Conservation (phyloP, 2,888 invertebrate genomes). For the Drosophila monieri region DNA sequence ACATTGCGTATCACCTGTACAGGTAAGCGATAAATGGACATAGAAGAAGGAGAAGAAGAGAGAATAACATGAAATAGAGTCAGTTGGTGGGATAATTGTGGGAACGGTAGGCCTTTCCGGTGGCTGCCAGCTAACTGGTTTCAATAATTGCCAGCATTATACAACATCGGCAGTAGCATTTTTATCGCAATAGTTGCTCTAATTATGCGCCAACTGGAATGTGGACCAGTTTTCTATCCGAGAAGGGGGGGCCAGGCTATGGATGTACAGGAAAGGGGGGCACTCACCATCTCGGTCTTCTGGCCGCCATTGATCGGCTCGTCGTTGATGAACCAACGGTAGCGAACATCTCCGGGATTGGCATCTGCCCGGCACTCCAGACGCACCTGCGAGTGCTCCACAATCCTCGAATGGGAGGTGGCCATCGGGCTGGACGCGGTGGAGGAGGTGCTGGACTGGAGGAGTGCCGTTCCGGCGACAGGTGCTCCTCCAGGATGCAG, state of each 20-base stretch:
- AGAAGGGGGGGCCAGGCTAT: neutral
- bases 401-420: slow-evolving; percentile 85
- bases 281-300: slow-evolving; percentile 89
- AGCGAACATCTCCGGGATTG: slow-evolving; percentile 93
- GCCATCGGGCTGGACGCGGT: neutral
- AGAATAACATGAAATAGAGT: neutral
- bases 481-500: neutral
- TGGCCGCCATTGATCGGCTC: slow-evolving; percentile 91
- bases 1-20: slow-evolving; percentile 90
- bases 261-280: neutral
- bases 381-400: slow-evolving; percentile 92
- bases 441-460: neutral
- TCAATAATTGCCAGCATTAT: slow-evolving; percentile 50
- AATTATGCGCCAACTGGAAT: slow-evolving; percentile 63
- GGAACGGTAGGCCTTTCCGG: slow-evolving; percentile 49
- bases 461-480: neutral
- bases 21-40: neutral
- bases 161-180: slow-evolving; percentile 54
- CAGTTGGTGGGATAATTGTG: slow-evolving; percentile 28
- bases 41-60: neutral
- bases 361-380: slow-evolving; percentile 94
- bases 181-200: slow-evolving; percentile 71
- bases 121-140: slow-evolving; percentile 38
- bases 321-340: slow-evolving; percentile 95
- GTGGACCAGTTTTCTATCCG: slow-evolving; percentile 8